These are phyloP conservation scores for Gambelia wislizenii DNA, from an alignment of 2,797 vertebrate genomes.

Conservation along the genomic window DNA sequence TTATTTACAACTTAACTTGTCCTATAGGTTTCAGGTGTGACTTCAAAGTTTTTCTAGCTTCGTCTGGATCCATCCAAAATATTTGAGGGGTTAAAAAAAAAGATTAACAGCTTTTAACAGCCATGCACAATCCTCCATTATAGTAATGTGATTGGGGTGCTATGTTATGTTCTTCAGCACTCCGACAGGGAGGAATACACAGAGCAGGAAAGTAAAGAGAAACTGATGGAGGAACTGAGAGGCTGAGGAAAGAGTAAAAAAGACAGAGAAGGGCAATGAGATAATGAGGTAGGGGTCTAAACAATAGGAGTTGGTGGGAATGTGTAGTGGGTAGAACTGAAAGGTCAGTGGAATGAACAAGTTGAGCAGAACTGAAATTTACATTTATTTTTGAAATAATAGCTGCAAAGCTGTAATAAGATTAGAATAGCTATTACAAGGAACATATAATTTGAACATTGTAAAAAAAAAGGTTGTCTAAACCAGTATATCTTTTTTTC, in stretches of 20 bases:
- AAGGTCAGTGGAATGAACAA: neutral
- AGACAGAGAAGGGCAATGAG: neutral
- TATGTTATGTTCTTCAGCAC: neutral
- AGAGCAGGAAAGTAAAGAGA: neutral
- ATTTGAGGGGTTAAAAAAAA: neutral
- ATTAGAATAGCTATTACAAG: neutral
- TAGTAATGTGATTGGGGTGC: neutral
- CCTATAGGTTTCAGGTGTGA: neutral
- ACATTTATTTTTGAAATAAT: neutral
- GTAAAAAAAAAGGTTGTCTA: no score
- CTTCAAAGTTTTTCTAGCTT: neutral
- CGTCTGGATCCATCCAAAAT: neutral
- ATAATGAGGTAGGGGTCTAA: neutral
- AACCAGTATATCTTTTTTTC: neutral
- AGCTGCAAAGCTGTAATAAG: neutral
- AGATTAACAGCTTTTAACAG: neutral
- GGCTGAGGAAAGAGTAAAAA: neutral
- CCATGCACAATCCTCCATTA: neutral
- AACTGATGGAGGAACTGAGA: neutral
- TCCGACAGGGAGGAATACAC: neutral
- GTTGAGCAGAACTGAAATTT: neutral
- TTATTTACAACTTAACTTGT: neutral
- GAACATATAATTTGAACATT: neutral
- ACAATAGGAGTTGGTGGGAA: neutral
- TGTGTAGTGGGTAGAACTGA: neutral